phyloP scores from a whole-genome alignment of 2,113 vertebrate species.

The Anoura caudifer region DNA sequence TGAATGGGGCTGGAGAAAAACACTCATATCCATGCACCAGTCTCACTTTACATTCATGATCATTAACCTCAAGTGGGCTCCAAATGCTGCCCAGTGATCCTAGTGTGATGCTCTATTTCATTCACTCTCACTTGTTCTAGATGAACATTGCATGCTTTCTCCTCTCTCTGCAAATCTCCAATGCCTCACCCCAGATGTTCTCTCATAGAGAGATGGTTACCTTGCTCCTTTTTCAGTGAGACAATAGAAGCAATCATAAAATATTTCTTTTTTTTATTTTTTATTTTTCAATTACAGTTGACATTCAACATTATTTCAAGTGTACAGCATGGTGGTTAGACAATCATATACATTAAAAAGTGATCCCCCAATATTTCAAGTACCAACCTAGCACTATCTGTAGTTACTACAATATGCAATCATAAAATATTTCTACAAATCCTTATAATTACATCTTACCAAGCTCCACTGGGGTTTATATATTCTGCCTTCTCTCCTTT shows the following conservation, averaged over 20 bases:
- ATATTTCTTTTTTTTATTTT: too few species aligned
- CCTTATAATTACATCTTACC: background rate
- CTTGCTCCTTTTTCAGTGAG: background rate
- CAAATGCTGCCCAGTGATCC: background rate
- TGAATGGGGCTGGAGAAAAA: background rate
- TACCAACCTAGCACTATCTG: too few species aligned
- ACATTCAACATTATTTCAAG: too few species aligned
- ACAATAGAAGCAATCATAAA: background rate
- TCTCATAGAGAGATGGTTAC: background rate
- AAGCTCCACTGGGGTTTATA: background rate
- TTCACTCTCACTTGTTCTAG: background rate
- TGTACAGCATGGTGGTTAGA: too few species aligned
- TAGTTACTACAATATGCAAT: too few species aligned
- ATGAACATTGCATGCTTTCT: background rate
- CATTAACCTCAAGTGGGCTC: background rate
- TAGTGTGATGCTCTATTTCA: background rate
- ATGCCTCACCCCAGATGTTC: background rate
- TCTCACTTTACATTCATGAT: background rate
- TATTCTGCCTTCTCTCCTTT: background rate
- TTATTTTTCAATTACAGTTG: too few species aligned
- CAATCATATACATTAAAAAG: too few species aligned
- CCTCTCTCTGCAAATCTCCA: background rate
- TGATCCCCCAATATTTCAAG: too few species aligned
- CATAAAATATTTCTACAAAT: background rate
- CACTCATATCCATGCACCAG: background rate